Evolutionary conservation across 2,888 invertebrate genomes (phyloP), one percentile per base, ranked within the genome.

Genomic region (Entomobrya multifasciata): DNA sequence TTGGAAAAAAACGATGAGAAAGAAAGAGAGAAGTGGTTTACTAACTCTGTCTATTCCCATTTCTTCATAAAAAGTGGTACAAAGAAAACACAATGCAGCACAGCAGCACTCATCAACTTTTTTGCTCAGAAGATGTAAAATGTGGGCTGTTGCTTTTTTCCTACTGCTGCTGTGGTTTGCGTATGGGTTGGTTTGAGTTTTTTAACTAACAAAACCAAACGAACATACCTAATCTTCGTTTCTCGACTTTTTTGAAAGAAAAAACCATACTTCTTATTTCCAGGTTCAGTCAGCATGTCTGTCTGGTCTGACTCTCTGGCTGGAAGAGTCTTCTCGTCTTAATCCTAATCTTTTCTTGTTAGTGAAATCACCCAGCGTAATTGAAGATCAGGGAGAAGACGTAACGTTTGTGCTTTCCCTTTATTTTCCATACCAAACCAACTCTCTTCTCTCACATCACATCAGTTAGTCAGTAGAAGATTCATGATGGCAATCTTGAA

Each of bases 321-420:
- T 41, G 20, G 20, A 36, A 17, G 36, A 22, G 47, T 47, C 22
- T 30, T 30, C 13, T 13, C 25, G 17, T 55, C n/a, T 52, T 74
- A 74, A 74, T 52, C 74, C 74, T 55, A 55, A 74, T 74, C 74
- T 74, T 70, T 52, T 74, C 74, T 74, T 55, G 74, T 74, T 74
- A 74, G 52, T 74, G 52, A 74, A 74, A 74, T 74, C 55, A 74
- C 74, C 74, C 74, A 30, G 36, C 55, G 74, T 74, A 74, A 74
- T 74, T 74, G 74, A 36, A 30, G 52, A 6, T 8, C 4, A 36
- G 5, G 8, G 36, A 36, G 36, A 36, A 36, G 36, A 8, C 5
- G 36, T 6, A 8, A 6, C 8, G 36, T 36, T 6, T 36, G 36
- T 57, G 57, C 25, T 2, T 25, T n/a, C n/a, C n/a, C n/a, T n/a